A percentile compares a stretch with the other conserved stretches of the same genome.
Conservation (phyloP, 2,113 vertebrate genomes). For the Nycticorax nycticorax region DNA sequence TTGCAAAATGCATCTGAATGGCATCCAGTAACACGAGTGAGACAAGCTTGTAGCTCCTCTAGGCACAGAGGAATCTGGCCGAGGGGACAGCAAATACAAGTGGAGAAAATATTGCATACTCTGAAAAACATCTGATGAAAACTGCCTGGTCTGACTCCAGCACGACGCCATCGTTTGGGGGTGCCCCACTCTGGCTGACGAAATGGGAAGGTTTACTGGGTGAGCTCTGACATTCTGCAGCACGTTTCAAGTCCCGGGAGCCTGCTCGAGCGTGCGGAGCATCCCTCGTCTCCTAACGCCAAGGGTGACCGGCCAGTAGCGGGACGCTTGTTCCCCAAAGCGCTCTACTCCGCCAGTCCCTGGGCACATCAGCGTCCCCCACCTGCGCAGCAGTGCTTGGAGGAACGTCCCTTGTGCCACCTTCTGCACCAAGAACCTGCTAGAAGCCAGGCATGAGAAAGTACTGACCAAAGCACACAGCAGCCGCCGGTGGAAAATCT, state of each 20-base stretch:
- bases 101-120: background rate
- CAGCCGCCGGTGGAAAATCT: background rate
- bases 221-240: background rate
- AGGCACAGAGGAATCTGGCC: background rate
- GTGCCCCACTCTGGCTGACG: background rate
- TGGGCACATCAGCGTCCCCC: background rate
- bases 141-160: no score
- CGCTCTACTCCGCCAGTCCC: background rate
- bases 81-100: background rate
- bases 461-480: background rate
- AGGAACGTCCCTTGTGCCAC: fast-evolving
- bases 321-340: background rate
- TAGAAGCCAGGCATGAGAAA: fast-evolving
- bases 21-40: background rate
- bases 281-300: background rate
- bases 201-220: no score
- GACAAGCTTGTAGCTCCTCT: fast-evolving
- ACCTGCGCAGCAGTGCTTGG: background rate
- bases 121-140: no score
- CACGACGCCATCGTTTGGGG: background rate
- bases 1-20: background rate
- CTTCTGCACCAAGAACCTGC: fast-evolving
- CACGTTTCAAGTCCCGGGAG: background rate
- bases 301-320: fast-evolving
- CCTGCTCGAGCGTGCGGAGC: background rate